Conservation (phyloP, 2,797 vertebrate species). For the Artibeus lituratus region DNA sequence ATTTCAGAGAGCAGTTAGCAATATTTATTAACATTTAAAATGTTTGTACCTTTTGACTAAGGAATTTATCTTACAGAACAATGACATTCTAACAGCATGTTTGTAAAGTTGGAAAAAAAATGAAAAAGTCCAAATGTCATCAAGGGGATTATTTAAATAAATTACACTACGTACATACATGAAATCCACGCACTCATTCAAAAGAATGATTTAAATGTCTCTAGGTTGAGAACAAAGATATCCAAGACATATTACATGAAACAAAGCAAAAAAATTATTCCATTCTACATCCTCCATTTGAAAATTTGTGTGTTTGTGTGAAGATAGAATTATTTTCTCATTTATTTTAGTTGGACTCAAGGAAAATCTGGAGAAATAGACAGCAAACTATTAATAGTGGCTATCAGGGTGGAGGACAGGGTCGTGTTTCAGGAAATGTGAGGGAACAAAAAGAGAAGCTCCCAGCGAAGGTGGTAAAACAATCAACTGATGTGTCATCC, state of each 20-base stretch:
- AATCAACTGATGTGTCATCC: not conserved
- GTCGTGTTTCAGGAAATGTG: not conserved
- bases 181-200: slow-evolving; percentile 24
- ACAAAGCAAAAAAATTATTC: not conserved
- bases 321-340: not conserved
- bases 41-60: slow-evolving; percentile 47
- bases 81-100: slow-evolving; percentile 3
- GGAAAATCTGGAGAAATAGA: not conserved
- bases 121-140: not conserved
- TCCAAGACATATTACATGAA: not conserved
- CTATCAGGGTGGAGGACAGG: not conserved
- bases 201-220: slow-evolving; percentile 26
- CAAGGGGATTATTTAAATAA: slow-evolving; percentile 3
- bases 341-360: not conserved
- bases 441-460: not conserved
- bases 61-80: slow-evolving; percentile 27
- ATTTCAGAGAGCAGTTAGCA: slow-evolving; percentile 2
- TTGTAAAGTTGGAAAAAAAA: not conserved
- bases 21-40: slow-evolving; percentile 44
- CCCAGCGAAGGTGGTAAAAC: not conserved
- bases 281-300: not conserved
- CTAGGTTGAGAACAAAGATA: not conserved
- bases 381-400: not conserved
- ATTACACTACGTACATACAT: not conserved
- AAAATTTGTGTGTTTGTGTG: not conserved